phyloP scores from a whole-genome alignment of 2,888 invertebrate genomes.

The Stenolophus ochropezus region DNA sequence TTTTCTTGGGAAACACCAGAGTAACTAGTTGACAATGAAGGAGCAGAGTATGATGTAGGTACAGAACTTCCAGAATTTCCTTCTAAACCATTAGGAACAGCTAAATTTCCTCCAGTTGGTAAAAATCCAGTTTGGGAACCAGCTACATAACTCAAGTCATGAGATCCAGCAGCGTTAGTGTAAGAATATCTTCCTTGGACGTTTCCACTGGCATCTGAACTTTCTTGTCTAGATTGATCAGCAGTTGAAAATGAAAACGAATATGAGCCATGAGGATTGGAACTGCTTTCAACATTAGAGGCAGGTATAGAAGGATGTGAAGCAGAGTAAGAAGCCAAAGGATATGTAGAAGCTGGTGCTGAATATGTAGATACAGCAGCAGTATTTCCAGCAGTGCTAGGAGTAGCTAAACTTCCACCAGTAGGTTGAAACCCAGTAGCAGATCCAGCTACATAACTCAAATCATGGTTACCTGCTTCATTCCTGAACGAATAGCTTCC shows the following conservation, averaged over 20 bases:
- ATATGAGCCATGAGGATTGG: slow-evolving; percentile 66
- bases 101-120: slow-evolving; percentile 70
- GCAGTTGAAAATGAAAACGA: slow-evolving; percentile 64
- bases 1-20: slow-evolving; percentile 11
- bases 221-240: slow-evolving; percentile 65
- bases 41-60: background rate
- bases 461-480: slow-evolving; percentile 60
- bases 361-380: background rate
- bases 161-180: slow-evolving; percentile 63
- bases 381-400: slow-evolving; percentile 50
- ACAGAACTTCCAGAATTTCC: slow-evolving; percentile 35
- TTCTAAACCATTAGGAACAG: slow-evolving; percentile 64
- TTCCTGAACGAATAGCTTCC: slow-evolving; percentile 61
- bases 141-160: slow-evolving; percentile 65
- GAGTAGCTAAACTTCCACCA: slow-evolving; percentile 61
- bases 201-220: slow-evolving; percentile 65
- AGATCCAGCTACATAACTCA: slow-evolving; percentile 62
- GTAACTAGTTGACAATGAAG: background rate
- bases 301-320: background rate
- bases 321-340: background rate
- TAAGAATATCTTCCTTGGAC: slow-evolving; percentile 66
- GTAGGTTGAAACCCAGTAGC: slow-evolving; percentile 63
- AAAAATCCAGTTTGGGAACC: slow-evolving; percentile 66
- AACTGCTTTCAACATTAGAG: background rate
- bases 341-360: background rate